Conservation (phyloP, 2,797 vertebrate species). For the Botia almorhae region DNA sequence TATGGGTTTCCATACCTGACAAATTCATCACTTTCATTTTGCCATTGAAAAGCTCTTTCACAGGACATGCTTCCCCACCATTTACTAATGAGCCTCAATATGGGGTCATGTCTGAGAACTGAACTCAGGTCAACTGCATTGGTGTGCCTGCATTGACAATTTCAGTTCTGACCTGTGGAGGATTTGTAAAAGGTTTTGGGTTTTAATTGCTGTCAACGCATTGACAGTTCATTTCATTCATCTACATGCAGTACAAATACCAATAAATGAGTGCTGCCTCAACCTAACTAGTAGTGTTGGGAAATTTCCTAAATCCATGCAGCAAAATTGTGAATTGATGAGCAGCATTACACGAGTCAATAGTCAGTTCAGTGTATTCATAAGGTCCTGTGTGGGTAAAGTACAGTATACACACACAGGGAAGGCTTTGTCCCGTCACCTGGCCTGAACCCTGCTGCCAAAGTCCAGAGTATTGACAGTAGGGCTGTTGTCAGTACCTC, state of each 20-base stretch:
- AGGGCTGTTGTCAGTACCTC: slow-evolving; percentile 67
- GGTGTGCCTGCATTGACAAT: neutral
- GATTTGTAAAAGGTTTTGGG: neutral
- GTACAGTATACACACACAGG: slow-evolving; percentile 63
- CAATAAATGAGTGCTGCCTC: neutral
- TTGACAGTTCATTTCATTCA: neutral
- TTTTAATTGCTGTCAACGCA: neutral
- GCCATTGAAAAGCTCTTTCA: too few relatives aligned
- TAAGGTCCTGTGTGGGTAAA: slow-evolving; percentile 34
- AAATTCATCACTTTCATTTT: too few relatives aligned
- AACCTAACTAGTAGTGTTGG: neutral
- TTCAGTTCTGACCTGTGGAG: neutral
- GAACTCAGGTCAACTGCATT: neutral
- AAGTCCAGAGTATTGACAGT: slow-evolving; percentile 57
- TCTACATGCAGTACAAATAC: neutral
- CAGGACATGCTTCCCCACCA: neutral
- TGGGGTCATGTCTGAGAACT: neutral
- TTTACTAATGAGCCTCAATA: neutral
- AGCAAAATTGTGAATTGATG: slow-evolving; percentile 22
- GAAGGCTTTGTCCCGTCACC: slow-evolving; percentile 71
- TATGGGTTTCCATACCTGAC: too few relatives aligned
- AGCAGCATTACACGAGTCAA: slow-evolving; percentile 28
- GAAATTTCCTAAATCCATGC: slow-evolving; percentile 10
- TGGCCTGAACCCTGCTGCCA: slow-evolving; percentile 68
- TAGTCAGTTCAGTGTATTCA: slow-evolving; percentile 34